Base-by-base conservation (phyloP, 2,113 vertebrate genomes). In the Indicator indicator region DNA sequence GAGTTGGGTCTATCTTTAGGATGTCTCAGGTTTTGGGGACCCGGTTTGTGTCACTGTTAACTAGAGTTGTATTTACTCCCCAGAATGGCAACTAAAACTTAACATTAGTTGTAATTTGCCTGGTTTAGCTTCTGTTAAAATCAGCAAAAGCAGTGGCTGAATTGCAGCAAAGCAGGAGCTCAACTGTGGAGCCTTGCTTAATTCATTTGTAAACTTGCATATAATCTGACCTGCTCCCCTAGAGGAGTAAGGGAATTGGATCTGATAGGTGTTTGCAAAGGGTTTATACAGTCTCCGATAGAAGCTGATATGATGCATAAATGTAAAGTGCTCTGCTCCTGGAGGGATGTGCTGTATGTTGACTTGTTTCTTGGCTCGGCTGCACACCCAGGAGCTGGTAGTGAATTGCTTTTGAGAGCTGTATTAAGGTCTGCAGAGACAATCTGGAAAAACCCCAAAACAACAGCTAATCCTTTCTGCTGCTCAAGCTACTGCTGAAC, bases 131-230 rank as follows among this genome's bases (percentile, higher is more conserved):
- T 91, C 72, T 86, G 32, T 77, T 48, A 42, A 73, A 32, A 90
- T 91, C 42, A 70, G 56, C 55, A 73, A 24, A 94, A 85, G n/a
- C 60, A 70, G 65, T 14, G 71, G 36, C 89, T 86, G 62, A 86
- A 64, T 94, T 96, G 76, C 58, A 60, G 75, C 72, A 83, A 92
- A 86, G 28, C 33, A 74, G 69, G 54, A 93, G 54, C 70, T 81
- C 11, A 10, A 4, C 38, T 27, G 59, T 83, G 36, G 46, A 76
- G 50, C 48, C 59, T 76, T 56, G 13, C 59, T 95, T 88, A 74
- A 86, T 91, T 94, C 30, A 32, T 71, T 85, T 91, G 75, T 83
- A 86, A 83, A 83, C 83, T 74, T 71, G 64, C 65, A 32, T 78
- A 9, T 86, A 70, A 90, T 88, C 52, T 0, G 2, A 2, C 46